phyloP scores from a whole-genome alignment of 2,888 invertebrate genomes.

The Eupithecia insigniata region DNA sequence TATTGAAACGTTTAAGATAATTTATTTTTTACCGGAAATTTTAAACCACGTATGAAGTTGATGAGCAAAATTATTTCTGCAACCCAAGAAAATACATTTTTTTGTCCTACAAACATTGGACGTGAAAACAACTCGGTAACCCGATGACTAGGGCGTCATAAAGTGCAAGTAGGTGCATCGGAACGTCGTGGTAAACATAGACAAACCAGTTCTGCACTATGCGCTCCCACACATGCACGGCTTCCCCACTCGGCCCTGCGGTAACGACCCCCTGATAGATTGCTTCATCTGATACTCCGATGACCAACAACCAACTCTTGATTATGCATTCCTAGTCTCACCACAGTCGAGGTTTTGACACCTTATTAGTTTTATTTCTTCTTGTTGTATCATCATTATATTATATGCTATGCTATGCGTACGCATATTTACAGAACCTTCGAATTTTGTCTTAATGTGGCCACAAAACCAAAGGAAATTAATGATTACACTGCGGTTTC shows the following conservation, averaged over 20 bases:
- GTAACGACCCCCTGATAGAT: slow-evolving; percentile 73
- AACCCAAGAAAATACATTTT: background rate
- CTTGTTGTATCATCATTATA: slow-evolving; percentile 10
- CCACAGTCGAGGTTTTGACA: slow-evolving; percentile 44
- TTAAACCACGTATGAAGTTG: slow-evolving; percentile 23
- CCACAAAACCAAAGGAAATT: slow-evolving; percentile 46
- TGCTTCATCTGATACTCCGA: slow-evolving; percentile 76
- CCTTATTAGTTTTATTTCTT: slow-evolving; percentile 14
- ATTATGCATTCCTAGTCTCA: slow-evolving; percentile 58
- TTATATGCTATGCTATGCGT: background rate
- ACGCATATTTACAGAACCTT: background rate
- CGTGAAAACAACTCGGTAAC: slow-evolving; percentile 11
- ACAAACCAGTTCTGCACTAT: slow-evolving; percentile 72
- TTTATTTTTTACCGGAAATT: slow-evolving; percentile 27
- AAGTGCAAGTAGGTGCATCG: slow-evolving; percentile 48
- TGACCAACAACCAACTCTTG: slow-evolving; percentile 60
- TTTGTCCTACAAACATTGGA: slow-evolving; percentile 4
- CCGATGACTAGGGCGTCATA: slow-evolving; percentile 56
- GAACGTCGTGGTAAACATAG: slow-evolving; percentile 60
- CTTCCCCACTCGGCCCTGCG: slow-evolving; percentile 73
- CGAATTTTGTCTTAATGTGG: slow-evolving; percentile 19
- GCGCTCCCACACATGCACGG: slow-evolving; percentile 78
- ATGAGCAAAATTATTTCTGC: slow-evolving; percentile 21
- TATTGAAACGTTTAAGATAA: slow-evolving; percentile 41
- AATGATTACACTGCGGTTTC: slow-evolving; percentile 55